Conservation (phyloP, 2,888 invertebrate genomes). For the Choristoneura rosaceana region DNA sequence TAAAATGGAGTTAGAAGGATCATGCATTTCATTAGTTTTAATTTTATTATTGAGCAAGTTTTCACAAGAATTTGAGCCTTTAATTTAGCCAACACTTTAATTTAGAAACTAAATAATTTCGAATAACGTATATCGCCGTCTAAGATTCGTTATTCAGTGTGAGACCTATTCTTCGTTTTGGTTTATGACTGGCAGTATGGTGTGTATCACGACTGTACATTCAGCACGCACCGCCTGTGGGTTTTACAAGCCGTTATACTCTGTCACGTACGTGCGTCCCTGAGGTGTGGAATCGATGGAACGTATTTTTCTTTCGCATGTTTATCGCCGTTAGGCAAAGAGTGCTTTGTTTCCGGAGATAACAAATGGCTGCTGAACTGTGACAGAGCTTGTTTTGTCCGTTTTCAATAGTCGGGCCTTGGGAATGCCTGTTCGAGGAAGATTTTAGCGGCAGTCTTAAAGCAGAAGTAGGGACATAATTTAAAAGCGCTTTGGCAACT, state of each 20-base stretch:
- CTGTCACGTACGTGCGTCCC: slow-evolving; percentile 39
- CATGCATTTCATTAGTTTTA: too few relatives aligned
- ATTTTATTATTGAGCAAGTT: too few relatives aligned
- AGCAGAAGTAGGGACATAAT: background rate
- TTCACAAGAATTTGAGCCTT: too few relatives aligned
- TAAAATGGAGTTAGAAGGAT: too few relatives aligned
- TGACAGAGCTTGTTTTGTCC: background rate
- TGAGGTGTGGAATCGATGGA: slow-evolving; percentile 37
- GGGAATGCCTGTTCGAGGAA: background rate
- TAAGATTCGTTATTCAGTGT: background rate
- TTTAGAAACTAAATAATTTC: background rate
- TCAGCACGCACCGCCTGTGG: slow-evolving; percentile 30
- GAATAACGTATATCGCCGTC: background rate
- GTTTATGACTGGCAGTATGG: slow-evolving; percentile 27
- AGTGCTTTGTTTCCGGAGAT: slow-evolving; percentile 11
- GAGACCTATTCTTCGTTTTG: slow-evolving; percentile 3
- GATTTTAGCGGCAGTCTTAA: background rate
- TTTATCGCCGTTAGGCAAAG: slow-evolving; percentile 32
- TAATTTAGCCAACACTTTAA: background rate
- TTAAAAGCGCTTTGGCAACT: background rate
- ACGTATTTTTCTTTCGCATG: slow-evolving; percentile 40
- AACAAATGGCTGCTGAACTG: slow-evolving; percentile 7
- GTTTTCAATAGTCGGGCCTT: background rate
- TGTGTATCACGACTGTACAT: slow-evolving; percentile 35
- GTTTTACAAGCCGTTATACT: slow-evolving; percentile 35